Percentiles rank a stretch among this genome's conserved stretches.
Evolutionary conservation across 2,113 vertebrate species (phyloP).

Genomic region (Malurus cyaneus): DNA sequence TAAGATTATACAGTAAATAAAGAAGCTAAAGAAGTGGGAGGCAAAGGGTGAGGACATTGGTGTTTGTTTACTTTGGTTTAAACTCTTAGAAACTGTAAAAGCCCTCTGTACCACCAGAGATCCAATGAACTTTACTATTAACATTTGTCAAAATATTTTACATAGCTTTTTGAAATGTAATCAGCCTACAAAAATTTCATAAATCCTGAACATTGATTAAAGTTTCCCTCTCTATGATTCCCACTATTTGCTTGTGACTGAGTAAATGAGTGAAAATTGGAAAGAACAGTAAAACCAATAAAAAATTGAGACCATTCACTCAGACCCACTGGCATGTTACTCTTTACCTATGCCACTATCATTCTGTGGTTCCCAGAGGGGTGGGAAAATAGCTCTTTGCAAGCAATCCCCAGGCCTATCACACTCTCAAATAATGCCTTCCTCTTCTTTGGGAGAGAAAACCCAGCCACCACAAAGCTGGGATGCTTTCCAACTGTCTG

Average conservation of each 20-base stretch:
- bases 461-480: background rate
- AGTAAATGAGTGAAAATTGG: background rate
- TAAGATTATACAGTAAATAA: background rate
- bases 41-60: rapidly evolving
- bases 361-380: background rate
- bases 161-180: background rate
- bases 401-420: background rate
- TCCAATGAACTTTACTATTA: background rate
- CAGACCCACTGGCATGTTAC: background rate
- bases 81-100: background rate
- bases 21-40: background rate
- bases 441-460: background rate
- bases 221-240: background rate
- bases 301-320: background rate
- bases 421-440: background rate
- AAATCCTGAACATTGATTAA: background rate
- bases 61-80: background rate
- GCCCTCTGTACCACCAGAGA: background rate
- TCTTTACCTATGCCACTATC: background rate
- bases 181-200: background rate
- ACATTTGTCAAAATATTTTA: background rate
- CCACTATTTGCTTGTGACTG: background rate
- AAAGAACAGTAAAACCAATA: background rate
- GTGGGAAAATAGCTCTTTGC: background rate
- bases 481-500: background rate